Percentiles rank a stretch among this genome's conserved stretches.
phyloP scores from a whole-genome alignment of 37 sponge, comb jelly and placozoan genomes.

The Diacarnus erythraeanus region DNA sequence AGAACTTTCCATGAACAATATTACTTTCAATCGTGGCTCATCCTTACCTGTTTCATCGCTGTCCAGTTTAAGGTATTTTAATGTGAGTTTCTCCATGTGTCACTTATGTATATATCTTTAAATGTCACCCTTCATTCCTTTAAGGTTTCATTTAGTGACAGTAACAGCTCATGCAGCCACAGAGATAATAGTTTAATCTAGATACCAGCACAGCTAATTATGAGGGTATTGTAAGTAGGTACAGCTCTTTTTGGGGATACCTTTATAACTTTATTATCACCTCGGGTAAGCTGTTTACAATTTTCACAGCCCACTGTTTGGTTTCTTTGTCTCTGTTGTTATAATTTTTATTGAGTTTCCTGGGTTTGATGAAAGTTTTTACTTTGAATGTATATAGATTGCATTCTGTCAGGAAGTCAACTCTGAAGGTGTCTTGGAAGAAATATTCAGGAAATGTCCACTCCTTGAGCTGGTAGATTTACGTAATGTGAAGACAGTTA shows the following conservation, averaged over 20 bases:
- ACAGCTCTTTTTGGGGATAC: too few relatives aligned
- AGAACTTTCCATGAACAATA: neutral
- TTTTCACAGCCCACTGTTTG: too few relatives aligned
- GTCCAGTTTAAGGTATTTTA: neutral
- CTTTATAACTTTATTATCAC: too few relatives aligned
- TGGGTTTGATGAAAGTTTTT: neutral
- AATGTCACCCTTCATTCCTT: too few relatives aligned
- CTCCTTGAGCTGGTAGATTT: constrained; percentile 15
- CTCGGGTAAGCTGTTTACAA: too few relatives aligned
- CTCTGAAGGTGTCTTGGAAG: constrained; percentile 7
- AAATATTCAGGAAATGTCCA: constrained; percentile 17
- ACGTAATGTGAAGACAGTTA: constrained; percentile 9
- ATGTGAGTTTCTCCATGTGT: neutral
- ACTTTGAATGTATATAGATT: neutral
- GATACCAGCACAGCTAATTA: too few relatives aligned
- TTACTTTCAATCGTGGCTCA: neutral
- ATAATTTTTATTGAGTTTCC: too few relatives aligned
- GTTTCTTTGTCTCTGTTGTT: too few relatives aligned
- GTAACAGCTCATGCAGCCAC: too few relatives aligned
- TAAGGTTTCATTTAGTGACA: too few relatives aligned
- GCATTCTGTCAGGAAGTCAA: constrained; percentile 7
- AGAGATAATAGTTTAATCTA: too few relatives aligned
- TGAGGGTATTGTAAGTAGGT: too few relatives aligned
- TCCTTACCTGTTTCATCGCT: neutral
- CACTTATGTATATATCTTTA: neutral